Percentiles rank a stretch among this genome's conserved stretches.
Conservation (phyloP, 2,797 vertebrate genomes). For the Orestias chungarensis region DNA sequence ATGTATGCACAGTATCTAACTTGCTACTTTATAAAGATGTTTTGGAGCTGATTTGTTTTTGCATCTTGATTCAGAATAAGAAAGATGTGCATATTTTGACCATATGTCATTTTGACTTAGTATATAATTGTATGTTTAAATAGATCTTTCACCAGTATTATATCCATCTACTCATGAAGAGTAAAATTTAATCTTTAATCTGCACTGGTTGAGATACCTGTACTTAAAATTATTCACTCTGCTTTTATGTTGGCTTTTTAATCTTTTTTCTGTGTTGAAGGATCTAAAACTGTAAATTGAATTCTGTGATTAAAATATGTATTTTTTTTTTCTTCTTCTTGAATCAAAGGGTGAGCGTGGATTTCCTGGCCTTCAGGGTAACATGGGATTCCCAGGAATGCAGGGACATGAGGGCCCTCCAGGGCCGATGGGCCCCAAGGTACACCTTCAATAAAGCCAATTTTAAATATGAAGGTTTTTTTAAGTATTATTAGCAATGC, state of each 20-base stretch:
- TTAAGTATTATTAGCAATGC: background rate
- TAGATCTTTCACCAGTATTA: too few relatives aligned
- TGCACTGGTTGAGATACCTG: background rate
- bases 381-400: conserved; percentile 96
- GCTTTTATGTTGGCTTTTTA: background rate
- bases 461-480: background rate
- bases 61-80: background rate
- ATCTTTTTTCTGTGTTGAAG: background rate
- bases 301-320: background rate
- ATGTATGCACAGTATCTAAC: too few relatives aligned
- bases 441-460: conserved; percentile 43
- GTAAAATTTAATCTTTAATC: too few relatives aligned
- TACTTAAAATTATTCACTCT: too few relatives aligned
- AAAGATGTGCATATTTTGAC: background rate
- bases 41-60: background rate
- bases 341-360: conserved; percentile 89
- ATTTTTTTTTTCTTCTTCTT: background rate
- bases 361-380: conserved; percentile 89
- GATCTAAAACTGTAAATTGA: background rate
- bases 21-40: too few relatives aligned
- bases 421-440: conserved; percentile 90
- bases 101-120: background rate
- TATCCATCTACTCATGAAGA: too few relatives aligned
- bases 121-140: too few relatives aligned
- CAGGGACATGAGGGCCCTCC: conserved; percentile 92